Evolutionary conservation across 2,113 vertebrate species (phyloP).

Genomic region (Hippocampus barbouri): DNA sequence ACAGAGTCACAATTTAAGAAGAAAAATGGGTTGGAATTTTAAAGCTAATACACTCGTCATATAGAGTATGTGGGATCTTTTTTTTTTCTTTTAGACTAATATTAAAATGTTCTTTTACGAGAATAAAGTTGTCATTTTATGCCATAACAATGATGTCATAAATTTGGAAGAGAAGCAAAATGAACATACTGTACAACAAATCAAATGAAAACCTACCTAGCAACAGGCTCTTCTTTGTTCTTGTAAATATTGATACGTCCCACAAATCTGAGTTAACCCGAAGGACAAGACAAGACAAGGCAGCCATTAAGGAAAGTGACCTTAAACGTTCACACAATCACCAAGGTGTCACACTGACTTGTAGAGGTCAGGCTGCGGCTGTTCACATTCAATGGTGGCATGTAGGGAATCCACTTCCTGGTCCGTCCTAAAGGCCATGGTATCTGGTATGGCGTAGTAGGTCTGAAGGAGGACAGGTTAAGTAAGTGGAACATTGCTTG

Average conservation of each 20-base stretch:
- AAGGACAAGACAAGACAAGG: constrained; percentile 13
- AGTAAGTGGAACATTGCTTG: background rate
- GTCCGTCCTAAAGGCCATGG: constrained; percentile 88
- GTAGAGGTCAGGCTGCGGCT: constrained; percentile 98
- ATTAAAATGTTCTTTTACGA: too few relatives aligned
- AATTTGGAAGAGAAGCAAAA: background rate
- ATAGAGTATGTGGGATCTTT: too few relatives aligned
- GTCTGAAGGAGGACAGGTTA: constrained; percentile 74
- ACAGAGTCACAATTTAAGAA: too few relatives aligned
- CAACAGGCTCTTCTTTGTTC: constrained; percentile 83
- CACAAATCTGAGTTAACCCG: constrained; percentile 80
- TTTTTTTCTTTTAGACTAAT: too few relatives aligned
- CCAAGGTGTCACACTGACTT: constrained; percentile 77
- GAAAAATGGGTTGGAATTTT: too few relatives aligned
- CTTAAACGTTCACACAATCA: constrained; percentile 7
- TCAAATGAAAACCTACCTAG: constrained; percentile 73
- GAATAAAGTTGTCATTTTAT: too few relatives aligned
- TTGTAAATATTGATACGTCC: constrained; percentile 95
- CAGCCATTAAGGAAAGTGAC: constrained; percentile 6
- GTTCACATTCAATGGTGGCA: constrained; percentile 97
- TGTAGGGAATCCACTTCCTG: constrained; percentile 85
- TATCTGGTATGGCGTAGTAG: constrained; percentile 92
- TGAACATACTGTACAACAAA: background rate
- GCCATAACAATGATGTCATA: background rate
- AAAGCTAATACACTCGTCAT: too few relatives aligned